These are phyloP conservation scores for Diglossa cyanea DNA, from an alignment of 2,797 vertebrate genomes.

Conservation along the genomic window DNA sequence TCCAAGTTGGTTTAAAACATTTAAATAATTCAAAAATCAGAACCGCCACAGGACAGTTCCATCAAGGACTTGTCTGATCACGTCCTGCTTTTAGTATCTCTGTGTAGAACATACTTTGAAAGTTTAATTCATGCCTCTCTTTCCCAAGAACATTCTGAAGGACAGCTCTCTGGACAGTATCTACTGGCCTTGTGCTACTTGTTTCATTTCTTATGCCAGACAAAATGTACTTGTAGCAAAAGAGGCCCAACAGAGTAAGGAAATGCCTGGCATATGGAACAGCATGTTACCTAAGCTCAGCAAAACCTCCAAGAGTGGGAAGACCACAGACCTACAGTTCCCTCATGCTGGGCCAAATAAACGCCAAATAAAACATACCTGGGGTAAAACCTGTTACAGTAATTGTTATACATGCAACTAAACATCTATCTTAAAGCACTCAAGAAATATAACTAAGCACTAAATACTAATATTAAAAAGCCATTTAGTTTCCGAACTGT, in stretches of 20 bases:
- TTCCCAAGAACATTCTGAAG: not conserved
- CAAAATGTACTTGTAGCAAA: not conserved
- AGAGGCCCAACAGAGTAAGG: not conserved
- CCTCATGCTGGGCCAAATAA: accelerated
- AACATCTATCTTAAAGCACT: not conserved
- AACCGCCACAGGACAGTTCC: not conserved
- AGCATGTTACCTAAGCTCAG: not conserved
- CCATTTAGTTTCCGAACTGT: not conserved
- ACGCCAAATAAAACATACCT: not conserved
- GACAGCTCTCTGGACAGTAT: not conserved
- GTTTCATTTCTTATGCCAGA: not conserved
- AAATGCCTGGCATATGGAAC: not conserved
- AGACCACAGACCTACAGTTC: not conserved
- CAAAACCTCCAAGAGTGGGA: not conserved
- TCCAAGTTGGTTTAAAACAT: not conserved
- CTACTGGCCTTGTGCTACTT: not conserved
- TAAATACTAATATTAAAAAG: not conserved
- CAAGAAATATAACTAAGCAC: not conserved
- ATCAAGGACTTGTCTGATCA: not conserved
- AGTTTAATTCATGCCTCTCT: not conserved
- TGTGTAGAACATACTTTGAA: not conserved
- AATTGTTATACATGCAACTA: not conserved
- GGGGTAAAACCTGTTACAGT: not conserved
- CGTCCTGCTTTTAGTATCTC: not conserved
- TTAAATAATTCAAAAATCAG: not conserved